phyloP scores from a whole-genome alignment of 2,888 invertebrate species.

The Heliconius erato region DNA sequence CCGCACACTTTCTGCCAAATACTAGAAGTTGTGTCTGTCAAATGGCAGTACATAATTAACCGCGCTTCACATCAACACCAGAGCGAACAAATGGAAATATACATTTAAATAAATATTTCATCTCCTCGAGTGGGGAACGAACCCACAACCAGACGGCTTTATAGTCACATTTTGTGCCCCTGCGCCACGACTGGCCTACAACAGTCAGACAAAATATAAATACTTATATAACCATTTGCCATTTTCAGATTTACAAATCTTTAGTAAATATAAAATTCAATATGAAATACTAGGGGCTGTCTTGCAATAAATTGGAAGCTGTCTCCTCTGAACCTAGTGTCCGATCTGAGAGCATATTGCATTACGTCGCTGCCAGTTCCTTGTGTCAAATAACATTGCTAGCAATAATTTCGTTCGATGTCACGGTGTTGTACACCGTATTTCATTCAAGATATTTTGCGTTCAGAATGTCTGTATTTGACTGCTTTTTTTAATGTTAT shows the following conservation, averaged over 20 bases:
- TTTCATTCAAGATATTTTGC: conserved; percentile 16
- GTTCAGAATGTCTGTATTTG: conserved; percentile 1
- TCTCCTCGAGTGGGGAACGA: too few species aligned
- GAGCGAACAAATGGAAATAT: too few species aligned
- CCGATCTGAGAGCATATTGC: conserved; percentile 46
- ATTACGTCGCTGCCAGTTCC: conserved; percentile 41
- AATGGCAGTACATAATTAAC: too few species aligned
- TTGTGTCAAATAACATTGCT: conserved; percentile 33
- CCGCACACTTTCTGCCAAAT: too few species aligned
- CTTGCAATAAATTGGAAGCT: conserved; percentile 44
- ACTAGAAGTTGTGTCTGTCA: too few species aligned
- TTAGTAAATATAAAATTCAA: conserved; percentile 37
- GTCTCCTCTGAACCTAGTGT: conserved; percentile 37
- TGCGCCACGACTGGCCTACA: too few species aligned
- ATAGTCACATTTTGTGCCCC: too few species aligned
- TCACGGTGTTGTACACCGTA: conserved; percentile 21
- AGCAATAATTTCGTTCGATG: conserved; percentile 37
- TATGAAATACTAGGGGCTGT: conserved; percentile 11
- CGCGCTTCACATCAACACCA: too few species aligned
- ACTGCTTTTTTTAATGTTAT: neutral
- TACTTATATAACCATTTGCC: too few species aligned
- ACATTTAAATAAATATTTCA: too few species aligned
- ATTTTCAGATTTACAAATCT: neutral
- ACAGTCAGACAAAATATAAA: too few species aligned
- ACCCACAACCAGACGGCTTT: too few species aligned